A percentile compares a stretch with the other conserved stretches of the same genome.
phyloP scores from a whole-genome alignment of 2,888 invertebrate species.

The Chelonus formosanus region DNA sequence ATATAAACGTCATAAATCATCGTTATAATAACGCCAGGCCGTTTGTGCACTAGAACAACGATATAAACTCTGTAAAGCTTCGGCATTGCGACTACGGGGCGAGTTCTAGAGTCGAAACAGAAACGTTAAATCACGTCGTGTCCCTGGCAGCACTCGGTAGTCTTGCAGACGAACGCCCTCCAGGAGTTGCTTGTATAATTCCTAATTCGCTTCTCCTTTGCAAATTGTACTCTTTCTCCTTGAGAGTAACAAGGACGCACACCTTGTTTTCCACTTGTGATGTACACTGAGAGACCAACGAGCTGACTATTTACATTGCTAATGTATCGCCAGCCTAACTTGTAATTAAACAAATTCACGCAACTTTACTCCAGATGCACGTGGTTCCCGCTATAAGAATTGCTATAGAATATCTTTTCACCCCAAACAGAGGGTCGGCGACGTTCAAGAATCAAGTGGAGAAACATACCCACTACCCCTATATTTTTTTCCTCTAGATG shows the following conservation, averaged over 20 bases:
- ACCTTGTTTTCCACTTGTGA: constrained; percentile 18
- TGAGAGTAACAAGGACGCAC: constrained; percentile 5
- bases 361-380: constrained; percentile 34
- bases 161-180: constrained; percentile 25
- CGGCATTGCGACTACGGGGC: constrained; percentile 36
- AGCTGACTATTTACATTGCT: constrained; percentile 61
- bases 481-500: constrained; percentile 23
- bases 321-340: constrained; percentile 63
- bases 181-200: constrained; percentile 19
- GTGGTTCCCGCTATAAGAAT: constrained; percentile 27
- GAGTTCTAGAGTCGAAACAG: constrained; percentile 44
- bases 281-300: constrained; percentile 28
- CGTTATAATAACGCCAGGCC: constrained; percentile 53
- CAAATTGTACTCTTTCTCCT: constrained; percentile 28
- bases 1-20: constrained; percentile 58
- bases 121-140: constrained; percentile 51
- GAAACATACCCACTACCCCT: constrained; percentile 33
- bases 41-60: constrained; percentile 13
- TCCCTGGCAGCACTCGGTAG: constrained; percentile 37
- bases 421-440: constrained; percentile 22
- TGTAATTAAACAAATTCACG: constrained; percentile 65
- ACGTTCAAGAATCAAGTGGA: constrained; percentile 17
- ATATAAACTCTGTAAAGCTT: constrained; percentile 29
- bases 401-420: constrained; percentile 14
- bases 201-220: constrained; percentile 28